phyloP scores from a whole-genome alignment of 2,113 vertebrate genomes.

The Lates calcarifer region DNA sequence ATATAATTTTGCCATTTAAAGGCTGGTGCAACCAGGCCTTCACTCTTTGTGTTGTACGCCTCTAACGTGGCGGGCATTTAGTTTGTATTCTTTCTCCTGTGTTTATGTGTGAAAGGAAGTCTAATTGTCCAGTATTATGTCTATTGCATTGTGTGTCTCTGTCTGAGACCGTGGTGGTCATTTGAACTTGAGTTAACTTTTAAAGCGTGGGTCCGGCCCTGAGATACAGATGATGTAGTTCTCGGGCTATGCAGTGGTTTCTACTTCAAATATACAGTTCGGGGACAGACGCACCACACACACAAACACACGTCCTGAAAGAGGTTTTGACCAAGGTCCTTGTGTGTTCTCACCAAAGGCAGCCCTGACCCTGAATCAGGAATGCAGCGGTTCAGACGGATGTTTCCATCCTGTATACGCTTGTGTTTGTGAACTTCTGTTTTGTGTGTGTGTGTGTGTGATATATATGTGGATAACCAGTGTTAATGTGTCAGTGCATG shows the following conservation, averaged over 20 bases:
- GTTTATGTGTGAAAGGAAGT: constrained; percentile 7
- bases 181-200: constrained; percentile 35
- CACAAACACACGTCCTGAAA: constrained; percentile 27
- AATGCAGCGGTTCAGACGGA: constrained; percentile 64
- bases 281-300: constrained; percentile 42
- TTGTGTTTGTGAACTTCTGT: constrained; percentile 35
- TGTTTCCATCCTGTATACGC: constrained; percentile 31
- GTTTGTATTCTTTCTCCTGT: not conserved
- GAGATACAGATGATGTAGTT: constrained; percentile 54
- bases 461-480: constrained; percentile 18
- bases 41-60: not conserved
- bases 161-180: not conserved
- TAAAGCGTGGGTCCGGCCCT: constrained; percentile 22
- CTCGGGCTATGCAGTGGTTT: constrained; percentile 66
- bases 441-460: constrained; percentile 31
- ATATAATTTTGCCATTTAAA: not conserved
- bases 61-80: not conserved
- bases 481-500: constrained; percentile 50
- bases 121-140: not conserved
- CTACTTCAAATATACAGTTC: constrained; percentile 65
- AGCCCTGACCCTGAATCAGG: constrained; percentile 55
- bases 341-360: constrained; percentile 48
- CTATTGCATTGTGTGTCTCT: not conserved
- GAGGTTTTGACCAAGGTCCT: constrained; percentile 42
- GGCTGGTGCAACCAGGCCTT: not conserved